Base-by-base conservation (phyloP, 2,113 vertebrate genomes). In the Ptychochromis oligacanthus region DNA sequence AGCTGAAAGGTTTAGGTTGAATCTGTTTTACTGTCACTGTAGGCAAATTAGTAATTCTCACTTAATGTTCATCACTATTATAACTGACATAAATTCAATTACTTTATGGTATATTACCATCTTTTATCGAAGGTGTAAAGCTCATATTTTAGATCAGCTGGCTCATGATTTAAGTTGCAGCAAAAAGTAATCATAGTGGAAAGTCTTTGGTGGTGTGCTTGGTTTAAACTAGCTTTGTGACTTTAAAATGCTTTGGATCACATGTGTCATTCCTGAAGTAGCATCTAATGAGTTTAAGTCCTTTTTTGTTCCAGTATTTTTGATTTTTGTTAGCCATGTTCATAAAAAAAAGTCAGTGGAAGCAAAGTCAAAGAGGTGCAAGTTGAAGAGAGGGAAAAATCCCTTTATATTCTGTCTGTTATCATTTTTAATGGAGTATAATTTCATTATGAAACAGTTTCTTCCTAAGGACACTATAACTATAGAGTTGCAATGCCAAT, bases 401-500 rank as follows among this genome's bases (percentile, higher is more conserved):
- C 15, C 49, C 49, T 77, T 61, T 67, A 34, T 52, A 52, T 62
- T 76, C 20, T 34, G 24, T 38, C 61, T 49, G 72, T 83, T 83
- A 81, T 81, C 40, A 87, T 86, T 88, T 82, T 57, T 83, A 85
- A 77, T 80, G 12, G 77, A 84, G 10, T 62, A 56, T 81, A 79
- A 92, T 92, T 90, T 80, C 43, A 90, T 94, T 91, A 90, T 85
- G 88, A 77, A 75, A 93, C 80, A 20, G 84, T 90, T 90, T 77
- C 59, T 87, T 81, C 79, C 83, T 67, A 67, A 83, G 83, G 79
- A 85, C 78, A 86, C 77, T 77, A 31, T 43, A 26, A 75, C 88
- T 88, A 65, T 75, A 87, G 64, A 87, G 60, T 52, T 77, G 79
- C 83, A 89, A 80, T 92, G 78, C 79, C 87, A 93, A 91, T 91